These are phyloP conservation scores for Neoarius graeffei DNA, from an alignment of 2,113 vertebrate genomes.

Conservation along the genomic window DNA sequence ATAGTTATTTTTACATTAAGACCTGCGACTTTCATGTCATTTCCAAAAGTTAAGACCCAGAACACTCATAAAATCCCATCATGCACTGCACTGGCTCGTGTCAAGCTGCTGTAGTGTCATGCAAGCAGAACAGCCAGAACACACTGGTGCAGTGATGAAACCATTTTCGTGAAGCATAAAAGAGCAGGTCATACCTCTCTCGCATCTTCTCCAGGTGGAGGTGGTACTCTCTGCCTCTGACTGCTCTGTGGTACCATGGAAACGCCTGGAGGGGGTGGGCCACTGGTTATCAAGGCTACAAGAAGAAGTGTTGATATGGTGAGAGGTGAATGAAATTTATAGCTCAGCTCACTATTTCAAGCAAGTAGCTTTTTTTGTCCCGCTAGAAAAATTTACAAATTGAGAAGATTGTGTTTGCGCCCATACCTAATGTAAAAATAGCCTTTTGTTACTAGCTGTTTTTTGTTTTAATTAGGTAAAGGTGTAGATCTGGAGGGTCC, in stretches of 20 bases:
- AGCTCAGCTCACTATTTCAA: too few species aligned
- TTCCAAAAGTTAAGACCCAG: too few species aligned
- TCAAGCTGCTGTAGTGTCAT: too few species aligned
- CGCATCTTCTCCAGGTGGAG: slow-evolving; percentile 84
- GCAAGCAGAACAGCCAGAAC: neutral
- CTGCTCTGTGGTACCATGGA: slow-evolving; percentile 67
- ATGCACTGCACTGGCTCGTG: too few species aligned
- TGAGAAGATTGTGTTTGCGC: too few species aligned
- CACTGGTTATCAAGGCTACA: slow-evolving; percentile 60
- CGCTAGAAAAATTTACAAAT: too few species aligned
- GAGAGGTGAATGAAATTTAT: neutral
- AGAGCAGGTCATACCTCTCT: slow-evolving; percentile 75
- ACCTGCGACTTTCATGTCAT: neutral
- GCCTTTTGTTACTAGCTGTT: too few species aligned
- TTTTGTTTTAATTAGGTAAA: too few species aligned
- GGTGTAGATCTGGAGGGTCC: too few species aligned
- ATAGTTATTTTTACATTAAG: neutral
- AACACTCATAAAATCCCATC: too few species aligned
- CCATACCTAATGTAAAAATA: too few species aligned
- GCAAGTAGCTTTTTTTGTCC: too few species aligned
- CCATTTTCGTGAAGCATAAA: neutral
- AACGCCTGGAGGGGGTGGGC: slow-evolving; percentile 77
- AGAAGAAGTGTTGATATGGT: neutral
- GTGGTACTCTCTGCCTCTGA: slow-evolving; percentile 77
- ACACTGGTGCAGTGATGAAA: neutral